Base-by-base conservation (phyloP, 2,113 vertebrate species). In the Scolopax mira region DNA sequence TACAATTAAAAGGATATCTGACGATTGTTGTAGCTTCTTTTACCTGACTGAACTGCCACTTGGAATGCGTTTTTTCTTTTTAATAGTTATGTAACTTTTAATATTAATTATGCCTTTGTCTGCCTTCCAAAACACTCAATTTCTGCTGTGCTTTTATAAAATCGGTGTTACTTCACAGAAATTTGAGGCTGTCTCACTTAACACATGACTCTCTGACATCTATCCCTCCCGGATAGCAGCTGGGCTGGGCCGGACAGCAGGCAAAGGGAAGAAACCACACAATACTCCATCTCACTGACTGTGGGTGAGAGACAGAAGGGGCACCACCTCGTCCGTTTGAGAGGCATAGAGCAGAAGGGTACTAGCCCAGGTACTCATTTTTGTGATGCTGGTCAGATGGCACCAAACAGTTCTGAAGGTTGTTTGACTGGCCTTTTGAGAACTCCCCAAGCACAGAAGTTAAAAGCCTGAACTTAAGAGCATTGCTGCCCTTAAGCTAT, bases 1-100 rank as follows among this genome's bases (percentile, higher is more conserved):
- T 86, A 84, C 1, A 3, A 94, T 91, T 96, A 91, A 90, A 95
- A 90, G 52, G 17, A 55, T 92, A 80, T 92, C 64, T 75, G 69
- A 62, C 77, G 25, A 86, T 30, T 83, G 48, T 67, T 90, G 62
- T 75, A 86, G 37, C 65, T 66, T 91, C 66, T 91, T 78, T 81
- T 73, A 72, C 65, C 78, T 44, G 24, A 69, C 46, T 84, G 79
- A 95, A 93, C 31, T 65, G 78, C 79, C 93, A 66, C 60, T 19
- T 16, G 30, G 73, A 82, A 90, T 0, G 0, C 31, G 41, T 22
- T 65, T 85, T 95, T 89, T 22, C 44, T 85, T 95, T 89, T 70
- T 39, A 89, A 55, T 7, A 82, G 30, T 33, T 78, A 9, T 37
- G 21, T 83, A 89, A 74, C 27, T 71, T 88, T 58, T n/a, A 67